A percentile compares a stretch with the other conserved stretches of the same genome.
Evolutionary conservation across 2,113 vertebrate species (phyloP).

Genomic region (Tychaedon coryphoeus): DNA sequence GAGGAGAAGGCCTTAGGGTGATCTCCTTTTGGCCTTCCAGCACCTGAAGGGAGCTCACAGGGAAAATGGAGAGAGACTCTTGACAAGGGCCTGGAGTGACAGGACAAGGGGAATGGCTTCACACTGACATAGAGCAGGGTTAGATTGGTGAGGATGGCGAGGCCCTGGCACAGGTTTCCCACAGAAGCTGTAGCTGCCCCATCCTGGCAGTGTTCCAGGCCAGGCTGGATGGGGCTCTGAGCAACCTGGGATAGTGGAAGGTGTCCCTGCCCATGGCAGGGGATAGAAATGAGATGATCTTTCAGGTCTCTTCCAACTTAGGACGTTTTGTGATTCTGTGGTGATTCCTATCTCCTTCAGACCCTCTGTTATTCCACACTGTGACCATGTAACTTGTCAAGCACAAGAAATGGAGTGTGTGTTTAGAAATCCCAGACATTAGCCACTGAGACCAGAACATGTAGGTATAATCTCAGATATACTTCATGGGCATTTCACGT

Average conservation of each 20-base stretch:
- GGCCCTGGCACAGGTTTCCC: accelerated
- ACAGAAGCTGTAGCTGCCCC: not conserved
- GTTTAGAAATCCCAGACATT: not conserved
- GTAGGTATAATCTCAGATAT: not conserved
- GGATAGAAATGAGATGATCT: not conserved
- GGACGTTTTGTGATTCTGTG: not conserved
- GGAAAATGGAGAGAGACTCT: not conserved
- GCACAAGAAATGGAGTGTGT: not conserved
- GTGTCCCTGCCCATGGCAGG: not conserved
- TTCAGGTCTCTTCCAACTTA: not conserved
- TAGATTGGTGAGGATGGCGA: accelerated
- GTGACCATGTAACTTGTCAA: not conserved
- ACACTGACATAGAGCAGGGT: accelerated
- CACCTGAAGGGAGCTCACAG: accelerated
- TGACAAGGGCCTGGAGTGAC: not conserved
- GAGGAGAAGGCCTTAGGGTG: not conserved
- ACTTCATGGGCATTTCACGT: not conserved
- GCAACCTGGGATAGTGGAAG: accelerated
- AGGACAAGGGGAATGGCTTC: not conserved
- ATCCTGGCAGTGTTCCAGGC: accelerated
- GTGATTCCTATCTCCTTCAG: not conserved
- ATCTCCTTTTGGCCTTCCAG: not conserved
- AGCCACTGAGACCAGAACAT: not conserved
- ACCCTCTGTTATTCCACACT: not conserved
- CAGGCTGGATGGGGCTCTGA: not conserved